Evolutionary conservation across 2,113 vertebrate genomes (phyloP).

Genomic region (Pyxicephalus adspersus): DNA sequence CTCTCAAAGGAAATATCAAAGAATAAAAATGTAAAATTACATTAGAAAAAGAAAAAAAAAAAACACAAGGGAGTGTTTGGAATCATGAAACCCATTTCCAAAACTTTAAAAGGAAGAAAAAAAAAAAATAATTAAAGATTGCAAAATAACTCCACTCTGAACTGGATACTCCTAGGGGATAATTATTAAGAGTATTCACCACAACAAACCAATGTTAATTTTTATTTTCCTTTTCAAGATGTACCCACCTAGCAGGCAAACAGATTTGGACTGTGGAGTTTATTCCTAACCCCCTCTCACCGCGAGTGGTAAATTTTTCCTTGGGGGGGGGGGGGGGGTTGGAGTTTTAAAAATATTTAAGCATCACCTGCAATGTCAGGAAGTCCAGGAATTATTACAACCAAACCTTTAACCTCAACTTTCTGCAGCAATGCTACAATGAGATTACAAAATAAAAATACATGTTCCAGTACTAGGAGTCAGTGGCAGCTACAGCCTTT

Average conservation of each 20-base stretch:
- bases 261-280: slow-evolving; percentile 29
- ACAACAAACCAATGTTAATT: background rate
- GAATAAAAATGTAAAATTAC: no score
- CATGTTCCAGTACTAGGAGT: slow-evolving; percentile 60
- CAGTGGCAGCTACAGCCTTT: slow-evolving; percentile 63
- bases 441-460: slow-evolving; percentile 25
- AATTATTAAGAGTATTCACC: background rate
- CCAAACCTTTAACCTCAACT: slow-evolving; percentile 34
- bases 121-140: no score
- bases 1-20: no score
- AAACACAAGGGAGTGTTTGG: no score
- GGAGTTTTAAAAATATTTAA: slow-evolving; percentile 60
- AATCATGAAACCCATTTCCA: no score
- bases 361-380: slow-evolving; percentile 52
- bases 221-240: background rate
- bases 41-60: no score
- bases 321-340: no score
- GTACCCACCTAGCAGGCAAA: slow-evolving; percentile 1
- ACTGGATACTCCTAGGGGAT: background rate
- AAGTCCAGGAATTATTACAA: slow-evolving; percentile 60
- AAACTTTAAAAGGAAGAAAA: no score
- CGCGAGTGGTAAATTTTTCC: slow-evolving; percentile 56
- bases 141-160: background rate
- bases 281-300: slow-evolving; percentile 20
- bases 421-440: slow-evolving; percentile 68